These are phyloP conservation scores for Pandion haliaetus DNA, from an alignment of 2,113 vertebrate genomes.

Conservation along the genomic window DNA sequence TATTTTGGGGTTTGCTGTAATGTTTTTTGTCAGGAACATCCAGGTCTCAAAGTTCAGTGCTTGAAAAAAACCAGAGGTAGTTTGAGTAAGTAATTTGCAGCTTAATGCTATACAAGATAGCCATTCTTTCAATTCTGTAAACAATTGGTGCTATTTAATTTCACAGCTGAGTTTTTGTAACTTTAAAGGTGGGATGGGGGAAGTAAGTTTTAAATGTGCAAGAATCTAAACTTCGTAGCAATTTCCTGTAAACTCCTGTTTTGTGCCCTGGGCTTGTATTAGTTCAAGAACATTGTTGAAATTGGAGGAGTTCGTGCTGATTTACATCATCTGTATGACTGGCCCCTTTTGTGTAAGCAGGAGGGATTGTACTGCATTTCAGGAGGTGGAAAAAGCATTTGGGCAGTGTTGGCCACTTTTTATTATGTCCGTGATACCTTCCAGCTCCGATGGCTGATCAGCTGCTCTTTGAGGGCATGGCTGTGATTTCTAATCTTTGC, in stretches of 20 bases:
- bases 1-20: neutral
- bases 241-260: constrained; percentile 25
- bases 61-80: neutral
- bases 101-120: neutral
- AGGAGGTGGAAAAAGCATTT: neutral
- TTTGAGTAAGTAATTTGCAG: neutral
- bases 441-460: neutral
- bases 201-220: neutral
- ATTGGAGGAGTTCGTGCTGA: constrained; percentile 4
- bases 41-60: neutral
- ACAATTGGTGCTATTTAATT: neutral
- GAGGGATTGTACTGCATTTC: neutral
- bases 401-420: neutral
- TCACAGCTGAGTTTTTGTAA: neutral
- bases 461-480: neutral
- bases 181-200: neutral
- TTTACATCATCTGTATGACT: constrained; percentile 9
- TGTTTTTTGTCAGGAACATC: neutral
- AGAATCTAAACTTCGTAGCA: neutral
- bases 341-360: constrained; percentile 20
- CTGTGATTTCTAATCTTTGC: neutral
- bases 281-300: neutral
- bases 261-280: neutral
- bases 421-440: neutral
- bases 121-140: neutral